These are phyloP conservation scores for Philotrypesis tridentata DNA, from an alignment of 1,140 invertebrate genomes.

Conservation along the genomic window DNA sequence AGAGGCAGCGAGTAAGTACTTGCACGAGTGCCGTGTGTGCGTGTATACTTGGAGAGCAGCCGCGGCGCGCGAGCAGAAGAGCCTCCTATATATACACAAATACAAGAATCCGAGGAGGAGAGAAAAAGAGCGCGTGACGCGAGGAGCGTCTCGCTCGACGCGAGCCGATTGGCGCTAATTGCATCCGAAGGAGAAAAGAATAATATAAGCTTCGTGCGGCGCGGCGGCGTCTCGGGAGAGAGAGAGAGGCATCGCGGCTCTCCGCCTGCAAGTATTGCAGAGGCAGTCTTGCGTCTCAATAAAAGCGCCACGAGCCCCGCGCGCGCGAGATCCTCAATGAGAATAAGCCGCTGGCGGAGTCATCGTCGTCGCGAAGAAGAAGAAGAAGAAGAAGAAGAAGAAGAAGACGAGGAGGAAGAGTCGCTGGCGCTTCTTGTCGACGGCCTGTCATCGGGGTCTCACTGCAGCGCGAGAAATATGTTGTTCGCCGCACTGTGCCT, in stretches of 20 bases:
- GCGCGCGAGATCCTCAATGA: slow-evolving; percentile 31
- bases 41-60: not conserved
- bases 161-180: slow-evolving; percentile 45
- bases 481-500: slow-evolving; percentile 2
- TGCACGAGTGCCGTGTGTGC: no score
- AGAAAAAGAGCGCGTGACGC: slow-evolving; percentile 25
- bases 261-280: no score
- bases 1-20: no score
- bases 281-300: not conserved
- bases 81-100: no score
- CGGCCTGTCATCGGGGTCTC: not conserved
- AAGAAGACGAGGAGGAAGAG: not conserved
- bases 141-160: slow-evolving; percentile 20
- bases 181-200: slow-evolving; percentile 37
- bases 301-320: not conserved
- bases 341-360: slow-evolving; percentile 13
- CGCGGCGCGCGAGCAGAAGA: not conserved
- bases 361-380: not conserved
- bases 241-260: no score
- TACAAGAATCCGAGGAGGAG: not conserved
- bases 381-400: not conserved
- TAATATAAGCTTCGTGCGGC: no score
- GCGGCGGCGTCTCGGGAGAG: no score
- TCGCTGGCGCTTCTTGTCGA: not conserved
- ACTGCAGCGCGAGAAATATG: slow-evolving; percentile 25